Conservation (phyloP, 1,140 invertebrate species). For the Ostrea denselamellosa region DNA sequence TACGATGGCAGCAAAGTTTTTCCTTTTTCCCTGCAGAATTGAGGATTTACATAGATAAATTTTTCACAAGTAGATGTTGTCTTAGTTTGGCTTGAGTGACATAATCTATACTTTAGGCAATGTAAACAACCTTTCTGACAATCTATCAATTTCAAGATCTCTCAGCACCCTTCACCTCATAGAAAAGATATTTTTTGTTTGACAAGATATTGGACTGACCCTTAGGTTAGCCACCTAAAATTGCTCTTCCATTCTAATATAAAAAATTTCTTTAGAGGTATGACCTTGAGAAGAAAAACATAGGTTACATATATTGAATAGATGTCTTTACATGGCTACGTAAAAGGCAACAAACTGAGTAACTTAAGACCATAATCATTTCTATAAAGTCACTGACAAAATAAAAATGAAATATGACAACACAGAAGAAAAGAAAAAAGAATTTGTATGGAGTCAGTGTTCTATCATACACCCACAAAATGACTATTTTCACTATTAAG, state of each 20-base stretch:
- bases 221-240: constrained; percentile 11
- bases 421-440: background rate
- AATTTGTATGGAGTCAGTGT: background rate
- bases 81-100: constrained; percentile 34
- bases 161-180: background rate
- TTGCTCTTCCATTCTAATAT: background rate
- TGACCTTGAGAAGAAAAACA: background rate
- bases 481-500: constrained; percentile 15
- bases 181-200: constrained; percentile 11
- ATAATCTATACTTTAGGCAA: constrained; percentile 30
- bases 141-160: constrained; percentile 28
- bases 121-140: constrained; percentile 10
- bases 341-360: constrained; percentile 16
- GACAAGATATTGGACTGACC: constrained; percentile 25
- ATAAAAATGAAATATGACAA: constrained; percentile 30
- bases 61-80: constrained; percentile 26
- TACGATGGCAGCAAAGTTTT: background rate
- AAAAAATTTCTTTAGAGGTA: background rate
- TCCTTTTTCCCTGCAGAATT: background rate
- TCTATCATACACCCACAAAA: background rate
- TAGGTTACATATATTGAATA: background rate
- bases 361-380: constrained; percentile 20
- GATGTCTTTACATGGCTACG: constrained; percentile 3
- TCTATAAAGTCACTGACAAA: background rate
- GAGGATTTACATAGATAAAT: constrained; percentile 22